These are phyloP conservation scores for Eilema caniola DNA, from an alignment of 2,888 invertebrate species.

Conservation along the genomic window DNA sequence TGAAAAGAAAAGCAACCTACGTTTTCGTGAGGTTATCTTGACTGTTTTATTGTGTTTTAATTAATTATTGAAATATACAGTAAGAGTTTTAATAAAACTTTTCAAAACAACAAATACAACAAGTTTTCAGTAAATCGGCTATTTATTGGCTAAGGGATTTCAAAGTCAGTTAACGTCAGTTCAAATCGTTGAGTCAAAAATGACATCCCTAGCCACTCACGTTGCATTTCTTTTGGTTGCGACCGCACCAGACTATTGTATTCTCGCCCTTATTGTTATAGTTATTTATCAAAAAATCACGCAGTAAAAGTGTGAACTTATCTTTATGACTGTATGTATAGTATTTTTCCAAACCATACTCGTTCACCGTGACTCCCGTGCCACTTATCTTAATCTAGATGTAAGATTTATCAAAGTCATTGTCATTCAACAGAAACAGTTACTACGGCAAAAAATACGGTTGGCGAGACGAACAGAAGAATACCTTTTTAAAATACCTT, in stretches of 20 bases:
- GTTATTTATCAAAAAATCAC: constrained; percentile 6
- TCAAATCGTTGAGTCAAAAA: too few relatives aligned
- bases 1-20: too few relatives aligned
- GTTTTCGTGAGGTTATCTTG: too few relatives aligned
- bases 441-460: not conserved
- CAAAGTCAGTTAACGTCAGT: too few relatives aligned
- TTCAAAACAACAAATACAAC: too few relatives aligned
- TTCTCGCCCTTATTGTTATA: not conserved
- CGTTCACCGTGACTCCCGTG: constrained; percentile 41
- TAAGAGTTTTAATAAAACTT: too few relatives aligned
- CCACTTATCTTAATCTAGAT: constrained; percentile 30
- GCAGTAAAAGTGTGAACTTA: constrained; percentile 33
- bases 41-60: too few relatives aligned
- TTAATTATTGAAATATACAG: too few relatives aligned
- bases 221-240: not conserved
- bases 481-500: not conserved
- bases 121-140: too few relatives aligned
- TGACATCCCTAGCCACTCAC: not conserved
- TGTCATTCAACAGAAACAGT: constrained; percentile 24
- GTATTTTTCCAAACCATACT: constrained; percentile 37
- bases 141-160: too few relatives aligned
- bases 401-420: constrained; percentile 23
- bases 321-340: constrained; percentile 30
- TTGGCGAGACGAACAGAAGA: not conserved
- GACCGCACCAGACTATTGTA: not conserved